Percentiles rank a stretch among this genome's conserved stretches.
Evolutionary conservation across 2,888 invertebrate genomes (phyloP).

Genomic region (Bruchidius siliquastri): DNA sequence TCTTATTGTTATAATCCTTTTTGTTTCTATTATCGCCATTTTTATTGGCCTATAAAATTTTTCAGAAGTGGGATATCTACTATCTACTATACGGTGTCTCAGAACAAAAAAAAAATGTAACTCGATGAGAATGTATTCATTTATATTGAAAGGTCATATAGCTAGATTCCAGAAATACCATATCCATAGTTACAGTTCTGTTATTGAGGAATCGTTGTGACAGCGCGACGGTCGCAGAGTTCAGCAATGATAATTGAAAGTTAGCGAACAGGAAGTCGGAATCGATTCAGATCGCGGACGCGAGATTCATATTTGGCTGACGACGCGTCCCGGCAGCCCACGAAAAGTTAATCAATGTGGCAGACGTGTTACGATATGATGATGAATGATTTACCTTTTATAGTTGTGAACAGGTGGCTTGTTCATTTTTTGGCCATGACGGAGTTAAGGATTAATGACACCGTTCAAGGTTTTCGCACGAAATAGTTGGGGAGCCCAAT

Average conservation of each 20-base stretch:
- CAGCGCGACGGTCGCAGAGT: neutral
- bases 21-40: too few relatives aligned
- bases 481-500: too few relatives aligned
- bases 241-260: neutral
- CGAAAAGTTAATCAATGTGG: neutral
- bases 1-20: too few relatives aligned
- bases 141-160: too few relatives aligned
- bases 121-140: too few relatives aligned
- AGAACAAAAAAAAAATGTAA: too few relatives aligned
- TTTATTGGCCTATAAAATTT: too few relatives aligned
- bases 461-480: neutral
- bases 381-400: neutral
- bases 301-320: neutral
- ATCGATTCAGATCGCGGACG: neutral
- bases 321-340: neutral
- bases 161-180: too few relatives aligned
- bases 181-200: too few relatives aligned
- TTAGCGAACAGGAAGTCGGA: neutral
- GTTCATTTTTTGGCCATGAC: neutral
- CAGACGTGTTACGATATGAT: neutral
- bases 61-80: too few relatives aligned
- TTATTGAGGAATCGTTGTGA: neutral
- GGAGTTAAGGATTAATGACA: neutral
- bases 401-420: neutral
- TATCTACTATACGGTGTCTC: too few relatives aligned